Percentiles rank a stretch among this genome's conserved stretches.
Evolutionary conservation across 2,797 vertebrate genomes (phyloP).

Genomic region (Melanotaenia parkinsoni): DNA sequence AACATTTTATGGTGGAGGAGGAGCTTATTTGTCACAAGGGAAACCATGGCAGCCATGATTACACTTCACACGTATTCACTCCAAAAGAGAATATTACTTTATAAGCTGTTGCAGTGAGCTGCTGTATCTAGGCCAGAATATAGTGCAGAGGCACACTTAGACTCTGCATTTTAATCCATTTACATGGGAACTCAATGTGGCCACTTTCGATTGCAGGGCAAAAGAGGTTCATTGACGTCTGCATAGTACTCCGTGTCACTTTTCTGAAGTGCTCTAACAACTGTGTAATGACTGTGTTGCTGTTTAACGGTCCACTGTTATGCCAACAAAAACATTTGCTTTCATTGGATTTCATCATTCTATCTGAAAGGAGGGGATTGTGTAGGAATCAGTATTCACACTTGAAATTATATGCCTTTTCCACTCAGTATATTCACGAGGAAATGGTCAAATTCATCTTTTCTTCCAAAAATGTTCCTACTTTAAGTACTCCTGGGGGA

Average conservation of each 20-base stretch:
- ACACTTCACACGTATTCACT: slow-evolving; percentile 35
- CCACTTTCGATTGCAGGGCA: slow-evolving; percentile 42
- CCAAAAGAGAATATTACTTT: slow-evolving; percentile 33
- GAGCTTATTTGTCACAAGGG: slow-evolving; percentile 53
- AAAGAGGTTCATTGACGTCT: slow-evolving; percentile 13
- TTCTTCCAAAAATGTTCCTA: slow-evolving; percentile 64
- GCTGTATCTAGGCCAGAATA: slow-evolving; percentile 58
- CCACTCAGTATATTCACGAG: slow-evolving; percentile 37
- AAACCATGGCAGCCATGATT: slow-evolving; percentile 45
- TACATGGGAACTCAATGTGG: slow-evolving; percentile 60
- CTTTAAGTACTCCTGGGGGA: slow-evolving; percentile 61
- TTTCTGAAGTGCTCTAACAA: slow-evolving; percentile 30
- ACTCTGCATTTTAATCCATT: slow-evolving; percentile 66
- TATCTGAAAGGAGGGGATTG: slow-evolving; percentile 39
- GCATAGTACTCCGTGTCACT: slow-evolving; percentile 10
- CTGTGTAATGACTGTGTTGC: slow-evolving; percentile 43
- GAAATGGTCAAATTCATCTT: slow-evolving; percentile 63
- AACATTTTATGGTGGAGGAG: slow-evolving; percentile 37
- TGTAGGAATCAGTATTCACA: slow-evolving; percentile 50
- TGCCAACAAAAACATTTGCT: slow-evolving; percentile 46
- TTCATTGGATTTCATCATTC: slow-evolving; percentile 71
- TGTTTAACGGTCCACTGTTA: slow-evolving; percentile 25
- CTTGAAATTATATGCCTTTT: slow-evolving; percentile 41
- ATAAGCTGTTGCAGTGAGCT: slow-evolving; percentile 33
- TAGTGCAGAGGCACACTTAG: slow-evolving; percentile 47